Base-by-base conservation (phyloP, 2,113 vertebrate genomes). In the Hystrix cristata region DNA sequence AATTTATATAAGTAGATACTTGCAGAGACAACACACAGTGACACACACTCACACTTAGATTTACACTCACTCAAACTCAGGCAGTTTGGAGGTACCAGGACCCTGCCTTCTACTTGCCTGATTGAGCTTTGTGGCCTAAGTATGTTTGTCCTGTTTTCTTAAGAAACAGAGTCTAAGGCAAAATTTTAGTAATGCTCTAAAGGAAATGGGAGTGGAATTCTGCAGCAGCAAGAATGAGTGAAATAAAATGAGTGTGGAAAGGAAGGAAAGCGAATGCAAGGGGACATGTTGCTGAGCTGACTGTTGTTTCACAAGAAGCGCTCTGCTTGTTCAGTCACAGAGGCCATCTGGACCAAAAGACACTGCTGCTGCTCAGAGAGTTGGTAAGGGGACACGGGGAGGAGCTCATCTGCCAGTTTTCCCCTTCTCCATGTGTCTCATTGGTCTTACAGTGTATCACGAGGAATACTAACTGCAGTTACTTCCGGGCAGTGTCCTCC, bases 121-220 rank as follows among this genome's bases (percentile, higher is more conserved):
- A 31, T n/a, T 90, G 14, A 51, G 38, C 27, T 91, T 67, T n/a
- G 25, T 90, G 55, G 12, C 27, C 25, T 48, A 31, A 51, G 51
- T 65, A 48, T 74, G 85, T 85, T 81, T 65, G 34, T 83, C n/a
- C 23, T 69, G 11, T 79, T 83, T 93, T 92, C 48, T 38, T 87
- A 88, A 57, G 38, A 72, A 96, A 80, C n/a, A 74, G 53, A 72
- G 7, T 57, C 34, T 51, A 12, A 23, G 53, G 65, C 65, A 81
- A 80, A 60, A 80, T 76, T 14, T 48, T 86, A 14, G 19, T 55
- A 31, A 53, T 55, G 31, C 72, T 94, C 87, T 64, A 48, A 95
- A 48, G 43, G 21, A 57, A 7, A 19, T 25, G 69, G 15, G 25
- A 23, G 3, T 79, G 38, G 72, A 96, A 74, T 87, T 59, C 12